These are phyloP conservation scores for Hippocampus barbouri DNA, from an alignment of 2,113 vertebrate species.

Conservation along the genomic window DNA sequence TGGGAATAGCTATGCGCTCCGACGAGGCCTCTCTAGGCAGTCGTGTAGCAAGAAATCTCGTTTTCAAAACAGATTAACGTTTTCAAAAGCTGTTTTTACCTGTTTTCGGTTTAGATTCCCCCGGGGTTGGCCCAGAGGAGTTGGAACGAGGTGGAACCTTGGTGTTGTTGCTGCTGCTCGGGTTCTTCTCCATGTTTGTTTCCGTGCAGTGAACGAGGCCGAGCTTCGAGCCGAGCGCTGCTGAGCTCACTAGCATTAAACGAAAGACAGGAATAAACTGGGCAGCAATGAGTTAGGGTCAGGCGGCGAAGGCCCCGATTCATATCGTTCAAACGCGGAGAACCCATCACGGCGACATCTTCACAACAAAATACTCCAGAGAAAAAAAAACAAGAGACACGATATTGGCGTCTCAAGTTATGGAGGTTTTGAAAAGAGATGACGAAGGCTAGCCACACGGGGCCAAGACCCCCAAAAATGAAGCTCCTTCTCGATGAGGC, in stretches of 20 bases:
- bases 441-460: conserved; percentile 61
- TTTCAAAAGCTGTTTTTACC: conserved; percentile 64
- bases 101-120: conserved; percentile 93
- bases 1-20: neutral
- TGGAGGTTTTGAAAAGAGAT: conserved; percentile 25
- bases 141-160: conserved; percentile 86
- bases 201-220: conserved; percentile 78
- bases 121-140: conserved; percentile 81
- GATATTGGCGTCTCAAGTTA: conserved; percentile 71
- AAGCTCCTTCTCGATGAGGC: conserved; percentile 32
- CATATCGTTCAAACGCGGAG: conserved; percentile 86
- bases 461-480: conserved; percentile 62
- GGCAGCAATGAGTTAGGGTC: conserved; percentile 68
- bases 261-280: conserved; percentile 57
- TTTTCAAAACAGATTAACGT: neutral
- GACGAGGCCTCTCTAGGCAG: conserved; percentile 46
- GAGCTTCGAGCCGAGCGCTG: conserved; percentile 70
- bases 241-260: conserved; percentile 74
- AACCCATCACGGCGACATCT: conserved; percentile 98
- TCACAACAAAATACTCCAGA: conserved; percentile 65
- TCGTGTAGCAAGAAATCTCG: neutral
- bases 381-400: conserved; percentile 70
- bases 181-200: conserved; percentile 77
- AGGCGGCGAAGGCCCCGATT: conserved; percentile 83
- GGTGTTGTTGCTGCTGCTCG: conserved; percentile 79